Percentiles rank a stretch among this genome's conserved stretches.
These are phyloP conservation scores for Thera obeliscata DNA, from an alignment of 2,888 invertebrate species.

Conservation along the genomic window DNA sequence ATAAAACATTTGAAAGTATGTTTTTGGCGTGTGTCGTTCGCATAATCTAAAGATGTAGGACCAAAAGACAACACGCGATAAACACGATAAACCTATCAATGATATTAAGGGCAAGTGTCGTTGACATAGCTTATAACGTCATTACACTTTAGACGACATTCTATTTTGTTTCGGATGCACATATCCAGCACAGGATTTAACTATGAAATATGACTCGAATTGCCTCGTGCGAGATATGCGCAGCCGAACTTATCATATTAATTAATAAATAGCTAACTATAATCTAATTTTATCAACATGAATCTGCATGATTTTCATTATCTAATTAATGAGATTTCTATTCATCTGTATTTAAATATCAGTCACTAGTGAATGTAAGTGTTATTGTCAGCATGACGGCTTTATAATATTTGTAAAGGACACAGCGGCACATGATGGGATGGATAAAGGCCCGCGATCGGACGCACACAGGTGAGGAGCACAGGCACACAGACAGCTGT, in stretches of 20 bases:
- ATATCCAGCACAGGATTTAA: constrained; percentile 39
- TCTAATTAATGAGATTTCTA: constrained; percentile 79
- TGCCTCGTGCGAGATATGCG: constrained; percentile 49
- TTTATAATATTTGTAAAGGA: constrained; percentile 48
- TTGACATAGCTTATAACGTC: constrained; percentile 49
- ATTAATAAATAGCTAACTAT: constrained; percentile 77
- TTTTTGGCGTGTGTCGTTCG: constrained; percentile 39
- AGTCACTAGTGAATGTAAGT: constrained; percentile 61
- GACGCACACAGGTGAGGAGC: constrained; percentile 16
- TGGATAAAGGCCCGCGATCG: background rate
- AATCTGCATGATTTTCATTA: constrained; percentile 67
- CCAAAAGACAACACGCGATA: constrained; percentile 43
- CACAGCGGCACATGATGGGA: constrained; percentile 8
- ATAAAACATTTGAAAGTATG: constrained; percentile 40
- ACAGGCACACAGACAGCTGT: constrained; percentile 43
- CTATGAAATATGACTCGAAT: constrained; percentile 36
- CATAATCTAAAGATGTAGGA: constrained; percentile 35
- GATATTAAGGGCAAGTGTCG: constrained; percentile 45
- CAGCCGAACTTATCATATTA: constrained; percentile 57
- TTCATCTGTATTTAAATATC: constrained; percentile 69
- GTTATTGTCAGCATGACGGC: constrained; percentile 52
- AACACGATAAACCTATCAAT: constrained; percentile 42
- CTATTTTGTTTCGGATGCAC: constrained; percentile 31
- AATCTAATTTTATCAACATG: constrained; percentile 70
- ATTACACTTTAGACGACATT: constrained; percentile 42